phyloP scores from a whole-genome alignment of 2,888 invertebrate genomes.

The Yponomeuta sedellus region DNA sequence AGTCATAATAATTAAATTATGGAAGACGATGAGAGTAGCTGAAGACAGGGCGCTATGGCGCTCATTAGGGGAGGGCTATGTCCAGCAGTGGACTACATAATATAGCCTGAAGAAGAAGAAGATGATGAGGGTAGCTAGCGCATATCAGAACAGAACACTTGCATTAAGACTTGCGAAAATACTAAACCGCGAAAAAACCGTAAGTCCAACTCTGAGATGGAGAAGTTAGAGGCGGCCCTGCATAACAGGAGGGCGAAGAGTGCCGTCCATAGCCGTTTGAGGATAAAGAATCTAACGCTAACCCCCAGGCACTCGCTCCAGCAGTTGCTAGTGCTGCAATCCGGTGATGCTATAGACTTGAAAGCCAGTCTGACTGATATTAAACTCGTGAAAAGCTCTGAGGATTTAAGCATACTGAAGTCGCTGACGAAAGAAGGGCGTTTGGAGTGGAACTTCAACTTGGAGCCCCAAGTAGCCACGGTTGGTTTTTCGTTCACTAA shows the following conservation, averaged over 20 bases:
- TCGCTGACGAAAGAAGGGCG: neutral
- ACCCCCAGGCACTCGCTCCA: conserved; percentile 52
- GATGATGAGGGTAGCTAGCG: too few relatives aligned
- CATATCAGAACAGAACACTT: too few relatives aligned
- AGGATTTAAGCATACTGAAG: neutral
- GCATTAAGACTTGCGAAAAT: too few relatives aligned
- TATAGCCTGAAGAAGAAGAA: too few relatives aligned
- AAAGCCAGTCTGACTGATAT: conserved; percentile 10
- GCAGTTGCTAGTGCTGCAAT: conserved; percentile 43
- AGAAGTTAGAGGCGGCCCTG: conserved; percentile 41
- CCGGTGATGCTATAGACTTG: conserved; percentile 40
- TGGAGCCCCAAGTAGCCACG: conserved; percentile 49
- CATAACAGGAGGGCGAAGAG: conserved; percentile 39
- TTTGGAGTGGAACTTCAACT: conserved; percentile 29
- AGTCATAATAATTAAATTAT: too few relatives aligned
- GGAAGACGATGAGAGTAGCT: too few relatives aligned
- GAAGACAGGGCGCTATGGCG: too few relatives aligned
- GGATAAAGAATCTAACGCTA: conserved; percentile 47
- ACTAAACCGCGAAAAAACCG: too few relatives aligned
- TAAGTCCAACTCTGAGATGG: conserved; percentile 35
- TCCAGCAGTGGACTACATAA: too few relatives aligned
- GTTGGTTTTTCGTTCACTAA: conserved; percentile 49
- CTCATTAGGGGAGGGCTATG: too few relatives aligned
- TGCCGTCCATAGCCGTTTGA: conserved; percentile 45
- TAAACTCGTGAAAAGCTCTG: conserved; percentile 25